A percentile compares a stretch with the other conserved stretches of the same genome.
These are phyloP conservation scores for Wasmannia auropunctata DNA, from an alignment of 1,140 invertebrate species.

Conservation along the genomic window DNA sequence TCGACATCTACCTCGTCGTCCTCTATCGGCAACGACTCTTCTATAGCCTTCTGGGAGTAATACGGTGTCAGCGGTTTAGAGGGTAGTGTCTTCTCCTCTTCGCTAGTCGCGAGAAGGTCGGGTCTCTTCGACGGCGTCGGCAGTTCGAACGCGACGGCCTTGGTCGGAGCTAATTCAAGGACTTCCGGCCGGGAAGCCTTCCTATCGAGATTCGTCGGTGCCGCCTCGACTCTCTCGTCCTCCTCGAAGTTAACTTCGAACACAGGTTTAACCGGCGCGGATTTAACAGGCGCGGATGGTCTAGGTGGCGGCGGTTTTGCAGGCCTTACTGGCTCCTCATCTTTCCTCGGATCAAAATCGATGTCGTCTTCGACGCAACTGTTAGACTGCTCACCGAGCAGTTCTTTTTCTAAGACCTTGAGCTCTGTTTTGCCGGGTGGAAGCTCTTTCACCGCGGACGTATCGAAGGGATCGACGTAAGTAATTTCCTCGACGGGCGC, in stretches of 20 bases:
- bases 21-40: constrained; percentile 81
- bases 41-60: constrained; percentile 86
- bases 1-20: constrained; percentile 86
- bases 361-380: constrained; percentile 61
- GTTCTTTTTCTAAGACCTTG: constrained; percentile 91
- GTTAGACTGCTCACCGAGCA: constrained; percentile 86
- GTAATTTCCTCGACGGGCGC: constrained; percentile 87
- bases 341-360: constrained; percentile 91
- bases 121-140: constrained; percentile 84
- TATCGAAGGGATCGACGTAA: constrained; percentile 94
- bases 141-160: constrained; percentile 90
- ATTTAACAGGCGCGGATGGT: constrained; percentile 49
- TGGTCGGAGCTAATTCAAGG: constrained; percentile 84
- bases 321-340: constrained; percentile 69
- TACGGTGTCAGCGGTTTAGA: constrained; percentile 93
- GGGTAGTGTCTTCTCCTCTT: constrained; percentile 86
- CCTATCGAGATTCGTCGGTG: constrained; percentile 62
- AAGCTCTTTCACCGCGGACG: constrained; percentile 90
- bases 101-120: constrained; percentile 87
- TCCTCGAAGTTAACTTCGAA: constrained; percentile 77
- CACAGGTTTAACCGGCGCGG: not conserved
- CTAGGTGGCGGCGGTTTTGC: constrained; percentile 50
- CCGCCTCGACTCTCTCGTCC: constrained; percentile 80
- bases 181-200: constrained; percentile 87
- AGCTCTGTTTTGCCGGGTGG: constrained; percentile 92